Percentiles rank a stretch among this genome's conserved stretches.
Evolutionary conservation across 1,140 invertebrate genomes (phyloP).

Genomic region (Drosophila varians): DNA sequence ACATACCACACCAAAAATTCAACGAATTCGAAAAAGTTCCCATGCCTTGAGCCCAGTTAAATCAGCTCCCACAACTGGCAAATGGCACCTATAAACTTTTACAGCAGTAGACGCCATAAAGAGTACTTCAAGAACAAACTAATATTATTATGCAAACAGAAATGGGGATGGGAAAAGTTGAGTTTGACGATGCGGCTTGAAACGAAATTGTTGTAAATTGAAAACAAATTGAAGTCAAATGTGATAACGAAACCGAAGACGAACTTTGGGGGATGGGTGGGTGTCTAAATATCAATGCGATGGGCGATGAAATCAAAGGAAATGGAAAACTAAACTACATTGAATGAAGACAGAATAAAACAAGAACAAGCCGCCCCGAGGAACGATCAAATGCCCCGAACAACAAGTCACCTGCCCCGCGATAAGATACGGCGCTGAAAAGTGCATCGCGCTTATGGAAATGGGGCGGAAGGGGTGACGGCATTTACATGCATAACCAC

Average conservation of each 20-base stretch:
- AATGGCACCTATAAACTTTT: conserved; percentile 38
- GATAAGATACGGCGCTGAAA: conserved; percentile 64
- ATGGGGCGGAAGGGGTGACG: conserved; percentile 24
- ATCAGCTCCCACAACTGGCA: conserved; percentile 34
- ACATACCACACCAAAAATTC: not conserved
- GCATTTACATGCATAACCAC: conserved; percentile 68
- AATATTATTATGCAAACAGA: conserved; percentile 37
- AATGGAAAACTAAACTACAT: conserved; percentile 67
- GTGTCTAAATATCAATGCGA: conserved; percentile 7
- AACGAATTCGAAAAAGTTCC: conserved; percentile 13
- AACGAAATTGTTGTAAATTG: conserved; percentile 80
- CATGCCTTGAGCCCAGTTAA: conserved; percentile 3
- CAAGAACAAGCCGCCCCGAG: not conserved
- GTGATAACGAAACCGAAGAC: conserved; percentile 41
- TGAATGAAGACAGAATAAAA: not conserved
- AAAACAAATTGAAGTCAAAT: conserved; percentile 76
- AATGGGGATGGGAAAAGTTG: conserved; percentile 21
- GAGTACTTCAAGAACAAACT: conserved; percentile 16
- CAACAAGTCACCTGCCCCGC: conserved; percentile 11
- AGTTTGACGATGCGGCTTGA: conserved; percentile 50
- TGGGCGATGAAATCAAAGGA: conserved; percentile 70
- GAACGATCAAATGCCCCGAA: conserved; percentile 65
- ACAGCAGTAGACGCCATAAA: conserved; percentile 40
- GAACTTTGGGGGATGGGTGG: conserved; percentile 5
- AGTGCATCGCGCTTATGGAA: conserved; percentile 59